A percentile compares a stretch with the other conserved stretches of the same genome.
phyloP scores from a whole-genome alignment of 2,113 vertebrate species.

The Xiphorhynchus elegans region DNA sequence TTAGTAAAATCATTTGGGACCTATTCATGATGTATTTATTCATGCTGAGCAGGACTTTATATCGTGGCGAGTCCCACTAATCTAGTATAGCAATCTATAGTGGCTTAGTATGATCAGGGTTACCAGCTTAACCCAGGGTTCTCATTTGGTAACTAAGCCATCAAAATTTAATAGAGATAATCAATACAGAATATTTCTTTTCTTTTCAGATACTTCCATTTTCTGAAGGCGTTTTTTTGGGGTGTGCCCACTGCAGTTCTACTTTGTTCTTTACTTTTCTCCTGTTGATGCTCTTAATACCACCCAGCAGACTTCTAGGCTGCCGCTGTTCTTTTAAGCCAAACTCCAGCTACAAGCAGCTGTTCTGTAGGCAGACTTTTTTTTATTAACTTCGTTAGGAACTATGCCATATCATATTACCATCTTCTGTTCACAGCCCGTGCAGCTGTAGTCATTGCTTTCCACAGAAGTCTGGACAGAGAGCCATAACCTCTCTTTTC shows the following conservation, averaged over 20 bases:
- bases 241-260: conserved; percentile 21
- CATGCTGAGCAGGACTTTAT: background rate
- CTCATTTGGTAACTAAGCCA: background rate
- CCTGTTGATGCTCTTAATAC: conserved; percentile 46
- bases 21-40: background rate
- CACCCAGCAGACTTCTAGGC: conserved; percentile 37
- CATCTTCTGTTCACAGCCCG: conserved; percentile 32
- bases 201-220: background rate
- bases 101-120: background rate
- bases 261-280: conserved; percentile 44
- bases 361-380: conserved; percentile 71
- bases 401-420: conserved; percentile 71
- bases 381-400: conserved; percentile 73
- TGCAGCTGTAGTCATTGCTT: conserved; percentile 74
- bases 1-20: background rate
- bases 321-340: conserved; percentile 55
- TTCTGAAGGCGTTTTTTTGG: conserved; percentile 12
- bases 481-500: background rate
- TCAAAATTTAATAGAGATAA: background rate
- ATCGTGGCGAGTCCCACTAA: background rate
- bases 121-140: background rate
- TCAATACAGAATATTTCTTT: background rate
- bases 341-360: conserved; percentile 76
- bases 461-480: conserved; percentile 60
- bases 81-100: background rate